A percentile compares a stretch with the other conserved stretches of the same genome.
Conservation (phyloP, 2,888 invertebrate genomes). For the Orgyia antiqua region DNA sequence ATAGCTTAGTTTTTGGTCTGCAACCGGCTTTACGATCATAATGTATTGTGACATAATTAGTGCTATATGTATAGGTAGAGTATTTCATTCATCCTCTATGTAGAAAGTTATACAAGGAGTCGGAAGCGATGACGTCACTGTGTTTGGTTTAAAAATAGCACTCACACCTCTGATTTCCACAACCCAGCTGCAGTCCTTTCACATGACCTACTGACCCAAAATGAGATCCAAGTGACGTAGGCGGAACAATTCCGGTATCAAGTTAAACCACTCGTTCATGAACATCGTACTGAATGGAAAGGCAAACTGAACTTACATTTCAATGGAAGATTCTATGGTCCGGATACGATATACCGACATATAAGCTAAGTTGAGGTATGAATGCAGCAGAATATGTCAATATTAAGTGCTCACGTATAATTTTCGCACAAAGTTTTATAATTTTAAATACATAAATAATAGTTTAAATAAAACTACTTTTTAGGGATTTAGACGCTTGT, state of each 20-base stretch:
- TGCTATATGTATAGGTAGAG: constrained; percentile 45
- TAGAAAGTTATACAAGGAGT: constrained; percentile 36
- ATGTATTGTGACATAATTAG: constrained; percentile 32
- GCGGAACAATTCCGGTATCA: constrained; percentile 49
- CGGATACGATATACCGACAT: no score
- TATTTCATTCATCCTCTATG: constrained; percentile 70
- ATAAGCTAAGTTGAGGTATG: no score
- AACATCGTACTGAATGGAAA: constrained; percentile 11
- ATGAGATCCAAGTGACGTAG: constrained; percentile 65
- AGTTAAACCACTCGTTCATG: constrained; percentile 21
- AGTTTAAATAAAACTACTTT: no score
- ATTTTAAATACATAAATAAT: no score
- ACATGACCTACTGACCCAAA: constrained; percentile 73
- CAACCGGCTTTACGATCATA: no score
- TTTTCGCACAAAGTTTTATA: no score
- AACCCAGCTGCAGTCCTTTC: constrained; percentile 60
- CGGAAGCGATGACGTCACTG: constrained; percentile 61
- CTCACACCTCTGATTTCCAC: constrained; percentile 41
- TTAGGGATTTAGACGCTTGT: no score
- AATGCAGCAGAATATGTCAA: no score
- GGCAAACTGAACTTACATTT: constrained; percentile 51
- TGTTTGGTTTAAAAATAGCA: constrained; percentile 54
- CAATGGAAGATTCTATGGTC: constrained; percentile 63
- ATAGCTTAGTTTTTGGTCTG: constrained; percentile 4
- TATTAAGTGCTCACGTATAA: no score